Evolutionary conservation across 2,113 vertebrate species (phyloP), one percentile per base, ranked within the genome.

Genomic region (Callaeas wilsoni): DNA sequence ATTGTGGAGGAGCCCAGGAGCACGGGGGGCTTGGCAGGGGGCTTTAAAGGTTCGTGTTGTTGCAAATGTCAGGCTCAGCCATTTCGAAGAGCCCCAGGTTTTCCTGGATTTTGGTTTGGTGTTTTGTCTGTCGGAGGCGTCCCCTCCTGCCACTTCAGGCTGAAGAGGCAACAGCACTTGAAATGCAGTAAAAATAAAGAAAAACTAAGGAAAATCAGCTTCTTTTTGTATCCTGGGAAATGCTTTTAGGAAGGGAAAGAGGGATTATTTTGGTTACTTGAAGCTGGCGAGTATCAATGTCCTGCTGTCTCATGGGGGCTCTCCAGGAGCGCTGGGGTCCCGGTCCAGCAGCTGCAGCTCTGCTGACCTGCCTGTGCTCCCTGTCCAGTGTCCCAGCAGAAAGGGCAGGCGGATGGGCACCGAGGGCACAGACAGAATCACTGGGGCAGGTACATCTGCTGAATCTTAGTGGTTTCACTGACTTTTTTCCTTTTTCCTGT

Each of bases 41-140:
- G 21, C 20, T 44, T 32, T 0, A 1, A 49, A 50, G 15, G 10
- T 32, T 81, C 1, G 0, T 0, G 2, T 33, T 4, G 5, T 14
- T 46, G 44, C 11, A 15, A 3, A 56, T 15, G 37, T 75, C 4
- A 0, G 18, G 7, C 12, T 71, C 11, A 0, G 16, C 6, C 0
- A 0, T 37, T 73, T 22, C 10, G 13, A 77, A 20, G 4, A 2
- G 3, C 6, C 4, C 0, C 30, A 6, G 32, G 5, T 33, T 87
- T 60, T 64, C 26, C 13, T 25, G 10, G 2, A 0, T 27, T 88
- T 80, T 37, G 8, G 3, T 22, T 71, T 8, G 4, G 4, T 17
- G 33, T 12, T 82, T 76, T 35, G 14, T 39, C 37, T 33, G 21
- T 17, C 41, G 7, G 10, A 62, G 35, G 2, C 10, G 16, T 35